These are phyloP conservation scores for Torymus texanus DNA, from an alignment of 2,888 invertebrate genomes.

Conservation along the genomic window DNA sequence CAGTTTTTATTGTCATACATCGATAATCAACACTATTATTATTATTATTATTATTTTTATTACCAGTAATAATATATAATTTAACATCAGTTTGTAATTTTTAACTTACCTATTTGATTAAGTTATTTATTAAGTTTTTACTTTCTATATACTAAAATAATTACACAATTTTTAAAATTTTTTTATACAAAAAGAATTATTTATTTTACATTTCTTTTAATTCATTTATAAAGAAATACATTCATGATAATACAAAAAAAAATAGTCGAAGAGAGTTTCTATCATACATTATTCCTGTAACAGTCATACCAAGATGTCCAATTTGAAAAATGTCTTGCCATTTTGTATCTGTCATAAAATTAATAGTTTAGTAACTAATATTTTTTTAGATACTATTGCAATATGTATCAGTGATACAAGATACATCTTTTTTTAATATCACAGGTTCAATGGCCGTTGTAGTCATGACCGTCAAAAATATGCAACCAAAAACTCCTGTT, in stretches of 20 bases:
- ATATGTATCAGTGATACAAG: conserved; percentile 57
- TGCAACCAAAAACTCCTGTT: conserved; percentile 60
- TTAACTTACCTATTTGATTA: conserved; percentile 51
- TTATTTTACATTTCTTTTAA: conserved; percentile 61
- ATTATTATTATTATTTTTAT: conserved; percentile 61
- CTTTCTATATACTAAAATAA: conserved; percentile 49
- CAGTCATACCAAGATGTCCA: conserved; percentile 55
- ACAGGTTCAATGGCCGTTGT: conserved; percentile 71
- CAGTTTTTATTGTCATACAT: conserved; percentile 59
- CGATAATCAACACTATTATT: conserved; percentile 60
- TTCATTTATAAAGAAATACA: conserved; percentile 66
- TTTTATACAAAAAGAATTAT: conserved; percentile 58
- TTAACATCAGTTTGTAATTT: conserved; percentile 52
- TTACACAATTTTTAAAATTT: conserved; percentile 15
- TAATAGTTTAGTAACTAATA: conserved; percentile 49
- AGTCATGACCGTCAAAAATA: conserved; percentile 63
- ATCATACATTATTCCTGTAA: conserved; percentile 52
- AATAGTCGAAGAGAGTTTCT: conserved; percentile 59
- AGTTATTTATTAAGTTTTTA: conserved; percentile 54
- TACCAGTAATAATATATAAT: conserved; percentile 53
- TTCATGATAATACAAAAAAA: conserved; percentile 69
- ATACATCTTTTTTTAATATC: conserved; percentile 66
- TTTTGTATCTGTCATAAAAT: conserved; percentile 49
- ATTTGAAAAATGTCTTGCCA: conserved; percentile 51
- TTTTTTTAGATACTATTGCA: conserved; percentile 56